Conservation (phyloP, 2,113 vertebrate species). For the Plecotus auritus region DNA sequence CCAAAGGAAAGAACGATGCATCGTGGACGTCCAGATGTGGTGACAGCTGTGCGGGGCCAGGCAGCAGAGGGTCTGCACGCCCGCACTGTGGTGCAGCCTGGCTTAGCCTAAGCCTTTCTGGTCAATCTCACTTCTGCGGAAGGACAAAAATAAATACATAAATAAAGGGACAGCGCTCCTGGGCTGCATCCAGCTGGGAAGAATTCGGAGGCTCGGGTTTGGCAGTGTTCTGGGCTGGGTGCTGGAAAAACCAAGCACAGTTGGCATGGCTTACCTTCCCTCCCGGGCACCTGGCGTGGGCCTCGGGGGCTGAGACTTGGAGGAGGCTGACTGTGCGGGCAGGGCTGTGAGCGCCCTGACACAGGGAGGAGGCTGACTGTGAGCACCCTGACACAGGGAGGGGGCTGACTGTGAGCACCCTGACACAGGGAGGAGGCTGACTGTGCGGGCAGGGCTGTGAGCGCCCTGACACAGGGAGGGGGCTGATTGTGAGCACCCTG, state of each 20-base stretch:
- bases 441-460: too few relatives aligned
- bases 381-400: too few relatives aligned
- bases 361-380: too few relatives aligned
- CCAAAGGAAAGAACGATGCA: not conserved
- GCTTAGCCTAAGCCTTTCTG: not conserved
- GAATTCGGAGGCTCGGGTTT: not conserved
- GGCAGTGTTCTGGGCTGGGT: not conserved
- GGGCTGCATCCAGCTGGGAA: not conserved
- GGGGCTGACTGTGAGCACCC: too few relatives aligned
- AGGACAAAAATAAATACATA: not conserved
- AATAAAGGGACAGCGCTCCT: not conserved
- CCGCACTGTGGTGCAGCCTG: not conserved
- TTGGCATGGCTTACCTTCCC: not conserved
- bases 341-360: rapidly evolving
- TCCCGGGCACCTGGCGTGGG: rapidly evolving
- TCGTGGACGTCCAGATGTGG: not conserved
- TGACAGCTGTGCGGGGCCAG: not conserved
- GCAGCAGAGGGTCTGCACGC: rapidly evolving
- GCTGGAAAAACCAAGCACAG: not conserved
- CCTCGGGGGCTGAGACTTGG: not conserved
- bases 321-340: not conserved
- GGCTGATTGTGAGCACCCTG: too few relatives aligned
- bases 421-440: too few relatives aligned
- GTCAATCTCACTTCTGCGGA: not conserved
- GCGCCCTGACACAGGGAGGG: too few relatives aligned